Evolutionary conservation across 2,888 invertebrate species (phyloP).

Genomic region (Drosophila multiciliata): DNA sequence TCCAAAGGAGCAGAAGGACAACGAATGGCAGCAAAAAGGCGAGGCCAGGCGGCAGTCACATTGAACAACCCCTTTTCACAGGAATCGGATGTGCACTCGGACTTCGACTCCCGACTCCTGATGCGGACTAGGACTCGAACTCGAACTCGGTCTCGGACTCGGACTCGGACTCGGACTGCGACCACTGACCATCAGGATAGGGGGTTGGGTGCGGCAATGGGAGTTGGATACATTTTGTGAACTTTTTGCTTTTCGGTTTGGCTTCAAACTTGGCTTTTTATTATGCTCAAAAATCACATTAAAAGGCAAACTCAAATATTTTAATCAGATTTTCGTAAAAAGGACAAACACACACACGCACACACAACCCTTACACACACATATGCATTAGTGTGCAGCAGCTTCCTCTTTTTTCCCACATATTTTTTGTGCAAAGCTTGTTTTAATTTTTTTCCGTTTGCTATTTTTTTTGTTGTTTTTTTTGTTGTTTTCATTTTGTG

Average conservation of each 20-base stretch:
- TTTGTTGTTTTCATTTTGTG: conserved; percentile 20
- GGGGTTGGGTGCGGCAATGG: neutral
- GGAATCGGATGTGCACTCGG: conserved; percentile 30
- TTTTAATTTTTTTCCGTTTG: conserved; percentile 48
- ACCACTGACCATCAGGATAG: conserved; percentile 2
- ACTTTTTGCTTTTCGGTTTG: conserved; percentile 54
- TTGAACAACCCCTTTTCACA: conserved; percentile 42
- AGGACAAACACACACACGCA: conserved; percentile 65
- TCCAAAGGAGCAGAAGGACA: conserved; percentile 27
- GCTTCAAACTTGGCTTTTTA: conserved; percentile 72
- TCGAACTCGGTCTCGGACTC: conserved; percentile 15
- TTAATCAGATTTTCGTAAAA: conserved; percentile 83
- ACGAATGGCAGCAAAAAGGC: conserved; percentile 19
- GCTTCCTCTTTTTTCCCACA: conserved; percentile 30
- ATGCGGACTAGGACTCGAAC: conserved; percentile 5
- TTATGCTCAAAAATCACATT: conserved; percentile 84
- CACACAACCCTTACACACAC: conserved; percentile 39
- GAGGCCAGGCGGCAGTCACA: conserved; percentile 45
- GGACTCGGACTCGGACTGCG: conserved; percentile 16
- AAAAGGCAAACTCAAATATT: conserved; percentile 84
- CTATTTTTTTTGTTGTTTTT: conserved; percentile 13
- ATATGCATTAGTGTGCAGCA: conserved; percentile 45
- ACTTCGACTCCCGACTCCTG: conserved; percentile 7
- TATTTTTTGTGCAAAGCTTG: conserved; percentile 31
- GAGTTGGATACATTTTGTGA: conserved; percentile 34